phyloP scores from a whole-genome alignment of 2,113 vertebrate species.

The Todiramphus saurophagus region DNA sequence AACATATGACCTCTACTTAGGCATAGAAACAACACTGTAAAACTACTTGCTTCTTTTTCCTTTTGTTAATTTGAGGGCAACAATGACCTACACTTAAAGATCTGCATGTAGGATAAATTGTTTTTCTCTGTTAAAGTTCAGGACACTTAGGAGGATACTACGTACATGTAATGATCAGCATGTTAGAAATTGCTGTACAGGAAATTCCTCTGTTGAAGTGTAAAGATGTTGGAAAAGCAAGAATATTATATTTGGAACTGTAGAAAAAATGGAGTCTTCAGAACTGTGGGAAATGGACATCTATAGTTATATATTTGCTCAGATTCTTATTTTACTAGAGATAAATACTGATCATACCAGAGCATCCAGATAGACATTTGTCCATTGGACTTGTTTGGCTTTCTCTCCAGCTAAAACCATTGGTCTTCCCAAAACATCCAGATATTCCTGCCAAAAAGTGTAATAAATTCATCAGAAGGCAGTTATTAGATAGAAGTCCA shows the following conservation, averaged over 20 bases:
- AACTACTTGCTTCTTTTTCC: background rate
- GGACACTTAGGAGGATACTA: background rate
- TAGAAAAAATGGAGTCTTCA: background rate
- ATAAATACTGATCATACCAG: constrained; percentile 80
- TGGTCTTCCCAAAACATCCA: constrained; percentile 94
- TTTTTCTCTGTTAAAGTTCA: background rate
- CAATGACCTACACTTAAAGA: background rate
- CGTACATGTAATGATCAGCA: background rate
- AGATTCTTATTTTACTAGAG: background rate
- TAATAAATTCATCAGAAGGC: background rate
- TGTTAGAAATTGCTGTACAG: background rate
- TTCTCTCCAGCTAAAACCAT: constrained; percentile 95
- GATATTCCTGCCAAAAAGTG: constrained; percentile 84
- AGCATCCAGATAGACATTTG: constrained; percentile 96
- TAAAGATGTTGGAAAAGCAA: background rate
- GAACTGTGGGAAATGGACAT: background rate
- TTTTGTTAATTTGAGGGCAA: background rate
- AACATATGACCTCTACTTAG: background rate
- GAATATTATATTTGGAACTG: background rate
- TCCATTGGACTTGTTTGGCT: constrained; percentile 98
- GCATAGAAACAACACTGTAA: background rate
- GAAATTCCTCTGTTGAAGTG: background rate
- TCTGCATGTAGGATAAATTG: background rate
- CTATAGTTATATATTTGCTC: background rate
- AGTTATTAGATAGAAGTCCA: background rate